phyloP scores from a whole-genome alignment of 2,797 vertebrate species.

The Notamacropus eugenii region DNA sequence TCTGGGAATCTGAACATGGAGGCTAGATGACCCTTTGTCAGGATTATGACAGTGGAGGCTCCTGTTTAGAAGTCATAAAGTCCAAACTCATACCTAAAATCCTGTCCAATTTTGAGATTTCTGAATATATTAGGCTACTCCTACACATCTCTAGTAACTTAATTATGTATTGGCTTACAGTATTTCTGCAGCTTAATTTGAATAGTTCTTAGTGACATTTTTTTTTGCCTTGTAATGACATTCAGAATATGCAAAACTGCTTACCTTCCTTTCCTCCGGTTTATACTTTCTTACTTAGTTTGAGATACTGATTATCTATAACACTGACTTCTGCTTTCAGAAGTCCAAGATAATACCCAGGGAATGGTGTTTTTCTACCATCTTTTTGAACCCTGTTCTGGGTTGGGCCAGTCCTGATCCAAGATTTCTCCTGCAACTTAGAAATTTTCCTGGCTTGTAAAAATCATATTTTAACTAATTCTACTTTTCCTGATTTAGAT shows the following conservation, averaged over 20 bases:
- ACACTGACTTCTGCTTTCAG: background rate
- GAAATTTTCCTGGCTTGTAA: slow-evolving; percentile 24
- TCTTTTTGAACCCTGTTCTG: slow-evolving; percentile 21
- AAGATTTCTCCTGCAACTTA: slow-evolving; percentile 32
- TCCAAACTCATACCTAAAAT: background rate
- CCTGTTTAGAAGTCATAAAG: background rate
- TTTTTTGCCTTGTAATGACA: background rate
- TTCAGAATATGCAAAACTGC: slow-evolving; percentile 11
- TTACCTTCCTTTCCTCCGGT: slow-evolving; percentile 20
- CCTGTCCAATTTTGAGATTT: background rate
- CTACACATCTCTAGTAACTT: background rate
- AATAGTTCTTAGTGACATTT: background rate
- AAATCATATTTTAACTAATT: background rate
- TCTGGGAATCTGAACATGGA: background rate
- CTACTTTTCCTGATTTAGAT: slow-evolving; percentile 23
- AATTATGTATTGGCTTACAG: background rate
- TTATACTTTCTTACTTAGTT: background rate
- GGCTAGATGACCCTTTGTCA: background rate
- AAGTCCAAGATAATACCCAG: background rate
- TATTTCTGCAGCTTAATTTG: background rate
- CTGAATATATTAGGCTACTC: background rate
- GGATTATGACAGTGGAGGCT: background rate
- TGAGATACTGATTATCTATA: slow-evolving; percentile 1
- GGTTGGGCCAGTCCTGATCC: background rate
- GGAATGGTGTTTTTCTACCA: slow-evolving; percentile 49